These are phyloP conservation scores for Phocides pigmalion DNA, from an alignment of 1,140 invertebrate genomes.

Conservation along the genomic window DNA sequence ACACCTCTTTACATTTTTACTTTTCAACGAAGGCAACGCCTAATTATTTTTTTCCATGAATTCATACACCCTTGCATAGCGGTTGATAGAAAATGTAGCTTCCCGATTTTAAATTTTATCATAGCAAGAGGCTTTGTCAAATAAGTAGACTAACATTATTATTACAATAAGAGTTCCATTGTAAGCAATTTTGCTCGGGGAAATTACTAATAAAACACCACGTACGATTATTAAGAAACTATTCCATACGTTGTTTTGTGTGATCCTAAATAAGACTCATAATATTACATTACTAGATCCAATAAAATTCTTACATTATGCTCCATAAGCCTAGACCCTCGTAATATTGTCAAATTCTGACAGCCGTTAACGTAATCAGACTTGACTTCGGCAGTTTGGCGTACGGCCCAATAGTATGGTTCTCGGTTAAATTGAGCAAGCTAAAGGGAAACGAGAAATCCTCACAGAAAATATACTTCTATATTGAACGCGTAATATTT, in stretches of 20 bases:
- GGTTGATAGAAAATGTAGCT: no score
- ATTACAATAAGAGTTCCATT: no score
- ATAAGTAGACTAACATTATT: no score
- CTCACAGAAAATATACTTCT: not conserved
- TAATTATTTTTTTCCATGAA: no score
- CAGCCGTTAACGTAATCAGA: constrained; percentile 19
- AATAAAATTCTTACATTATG: constrained; percentile 13
- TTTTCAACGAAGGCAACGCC: no score
- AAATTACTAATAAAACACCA: no score
- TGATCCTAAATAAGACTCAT: not conserved
- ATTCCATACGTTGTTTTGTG: not conserved
- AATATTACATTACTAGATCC: not conserved
- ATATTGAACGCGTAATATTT: not conserved
- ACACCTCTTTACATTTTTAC: no score
- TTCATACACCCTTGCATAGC: no score
- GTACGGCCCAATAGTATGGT: constrained; percentile 1
- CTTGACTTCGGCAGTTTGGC: constrained; percentile 14
- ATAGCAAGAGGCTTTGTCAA: no score
- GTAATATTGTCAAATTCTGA: constrained; percentile 22
- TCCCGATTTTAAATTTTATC: no score
- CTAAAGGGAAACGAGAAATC: not conserved
- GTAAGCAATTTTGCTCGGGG: no score
- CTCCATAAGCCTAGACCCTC: constrained; percentile 3
- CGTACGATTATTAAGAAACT: not conserved
- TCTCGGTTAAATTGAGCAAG: constrained; percentile 2